Base-by-base conservation (phyloP, 2,113 vertebrate genomes). In the Drymodes brunneopygia region DNA sequence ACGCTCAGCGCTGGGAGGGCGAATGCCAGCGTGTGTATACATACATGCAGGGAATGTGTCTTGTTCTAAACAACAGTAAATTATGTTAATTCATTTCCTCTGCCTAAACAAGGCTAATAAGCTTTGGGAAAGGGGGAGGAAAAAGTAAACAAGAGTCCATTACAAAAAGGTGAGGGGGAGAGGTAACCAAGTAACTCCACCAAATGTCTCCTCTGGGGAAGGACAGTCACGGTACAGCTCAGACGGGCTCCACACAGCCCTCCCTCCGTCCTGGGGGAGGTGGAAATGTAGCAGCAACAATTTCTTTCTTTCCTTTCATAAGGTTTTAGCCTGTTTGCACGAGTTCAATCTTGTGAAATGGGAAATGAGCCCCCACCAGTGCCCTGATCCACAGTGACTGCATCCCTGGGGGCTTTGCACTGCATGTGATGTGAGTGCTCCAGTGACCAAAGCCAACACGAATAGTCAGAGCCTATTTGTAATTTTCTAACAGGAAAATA, bases 71-170 rank as follows among this genome's bases (percentile, higher is more conserved):
- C 98, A 95, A 79, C 98, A 98, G 98, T 98, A 98, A 98, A 98
- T 99, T 98, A 98, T 98, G 98, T 96, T 98, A 98, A 99, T 98
- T 98, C 97, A 98, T 98, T 98, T 98, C 98, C 98, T 98, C 97
- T 95, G 91, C 94, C 98, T 98, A 98, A 98, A 98, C 96, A 97
- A 83, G 62, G 91, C 96, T 97, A 97, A 98, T 98, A 98, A 98
- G 98, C 86, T 94, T 87, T n/a, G 91, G 97, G 97, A 83, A 96
- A 81, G 79, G 93, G 91, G 95, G 98, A 89, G 95, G 84, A 47
- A 93, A 97, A 96, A 94, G 90, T 90, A 97, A 97, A 97, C 97
- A 97, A 83, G 94, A 91, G 84, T 93, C 95, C 89, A 82, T 96
- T 96, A 91, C 94, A 90, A 44, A 61, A 89, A 95, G 88, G 88